phyloP scores from a whole-genome alignment of 1,140 invertebrate genomes.

The Temnothorax curvispinosus region DNA sequence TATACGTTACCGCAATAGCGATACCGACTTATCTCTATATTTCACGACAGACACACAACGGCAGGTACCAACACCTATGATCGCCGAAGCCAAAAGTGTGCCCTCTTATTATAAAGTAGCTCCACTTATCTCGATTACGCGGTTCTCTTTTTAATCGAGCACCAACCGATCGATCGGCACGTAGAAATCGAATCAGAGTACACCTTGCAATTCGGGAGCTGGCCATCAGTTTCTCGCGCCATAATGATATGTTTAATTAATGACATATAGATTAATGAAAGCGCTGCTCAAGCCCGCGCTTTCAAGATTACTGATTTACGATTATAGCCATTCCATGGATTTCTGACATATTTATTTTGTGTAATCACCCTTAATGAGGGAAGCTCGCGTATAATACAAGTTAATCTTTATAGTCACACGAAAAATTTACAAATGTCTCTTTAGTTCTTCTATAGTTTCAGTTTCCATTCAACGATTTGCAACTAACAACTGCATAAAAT shows the following conservation, averaged over 20 bases:
- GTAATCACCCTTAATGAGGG: not conserved
- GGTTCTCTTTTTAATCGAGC: slow-evolving; percentile 67
- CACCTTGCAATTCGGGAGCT: slow-evolving; percentile 61
- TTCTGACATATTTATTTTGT: slow-evolving; percentile 18
- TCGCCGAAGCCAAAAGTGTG: slow-evolving; percentile 56
- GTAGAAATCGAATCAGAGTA: slow-evolving; percentile 56
- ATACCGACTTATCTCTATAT: slow-evolving; percentile 46
- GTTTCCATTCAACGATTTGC: not conserved
- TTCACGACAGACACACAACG: slow-evolving; percentile 27
- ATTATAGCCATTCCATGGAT: slow-evolving; percentile 49
- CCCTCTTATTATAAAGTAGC: slow-evolving; percentile 73
- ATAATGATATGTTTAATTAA: slow-evolving; percentile 66
- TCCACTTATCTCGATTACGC: slow-evolving; percentile 72
- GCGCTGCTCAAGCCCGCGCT: not conserved
- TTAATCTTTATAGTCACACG: not conserved
- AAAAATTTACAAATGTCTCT: not conserved
- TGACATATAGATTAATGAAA: slow-evolving; percentile 60
- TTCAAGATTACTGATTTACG: slow-evolving; percentile 62
- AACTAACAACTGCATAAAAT: not conserved
- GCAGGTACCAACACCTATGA: slow-evolving; percentile 20
- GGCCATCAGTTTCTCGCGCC: slow-evolving; percentile 44
- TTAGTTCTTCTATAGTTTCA: not conserved
- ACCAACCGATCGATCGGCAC: slow-evolving; percentile 67
- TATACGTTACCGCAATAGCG: slow-evolving; percentile 47
- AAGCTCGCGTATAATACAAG: not conserved